Evolutionary conservation across 2,888 invertebrate species (phyloP).

Genomic region (Drosophila maculinotata): DNA sequence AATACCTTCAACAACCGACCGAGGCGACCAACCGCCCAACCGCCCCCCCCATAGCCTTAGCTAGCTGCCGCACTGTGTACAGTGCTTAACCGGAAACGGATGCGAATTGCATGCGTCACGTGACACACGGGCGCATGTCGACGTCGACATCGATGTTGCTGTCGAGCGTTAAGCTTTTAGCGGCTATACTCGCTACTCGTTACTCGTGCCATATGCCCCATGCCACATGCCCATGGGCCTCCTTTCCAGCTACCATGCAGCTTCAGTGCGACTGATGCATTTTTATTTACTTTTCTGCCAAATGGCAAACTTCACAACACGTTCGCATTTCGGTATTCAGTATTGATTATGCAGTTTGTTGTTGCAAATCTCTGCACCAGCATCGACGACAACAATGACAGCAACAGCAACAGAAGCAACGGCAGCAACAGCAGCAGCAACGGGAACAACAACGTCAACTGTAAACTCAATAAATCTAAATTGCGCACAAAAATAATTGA

Average conservation of each 20-base stretch:
- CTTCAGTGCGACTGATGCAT: conserved; percentile 33
- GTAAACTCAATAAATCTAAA: conserved; percentile 79
- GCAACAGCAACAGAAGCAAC: conserved; percentile 30
- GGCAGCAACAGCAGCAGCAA: conserved; percentile 22
- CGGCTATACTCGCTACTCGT: conserved; percentile 51
- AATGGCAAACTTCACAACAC: conserved; percentile 69
- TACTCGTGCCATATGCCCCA: conserved; percentile 20
- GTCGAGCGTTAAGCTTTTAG: conserved; percentile 72
- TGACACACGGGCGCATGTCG: conserved; percentile 75
- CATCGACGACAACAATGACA: conserved; percentile 36
- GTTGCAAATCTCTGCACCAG: conserved; percentile 68
- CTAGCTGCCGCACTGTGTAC: conserved; percentile 30
- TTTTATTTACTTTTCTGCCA: conserved; percentile 69
- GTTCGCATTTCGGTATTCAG: conserved; percentile 74
- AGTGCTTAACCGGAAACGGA: conserved; percentile 82
- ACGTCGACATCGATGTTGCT: conserved; percentile 23
- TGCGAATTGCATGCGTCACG: conserved; percentile 84
- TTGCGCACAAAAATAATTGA: conserved; percentile 80
- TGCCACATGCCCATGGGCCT: conserved; percentile 14
- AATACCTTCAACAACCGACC: conserved; percentile 8
- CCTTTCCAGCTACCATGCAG: conserved; percentile 16
- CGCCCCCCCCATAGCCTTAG: background rate
- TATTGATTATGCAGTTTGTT: conserved; percentile 79
- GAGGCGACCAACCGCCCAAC: conserved; percentile 5
- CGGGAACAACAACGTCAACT: conserved; percentile 35